Evolutionary conservation across 2,797 vertebrate genomes (phyloP).

Genomic region (Myripristis jacobus): DNA sequence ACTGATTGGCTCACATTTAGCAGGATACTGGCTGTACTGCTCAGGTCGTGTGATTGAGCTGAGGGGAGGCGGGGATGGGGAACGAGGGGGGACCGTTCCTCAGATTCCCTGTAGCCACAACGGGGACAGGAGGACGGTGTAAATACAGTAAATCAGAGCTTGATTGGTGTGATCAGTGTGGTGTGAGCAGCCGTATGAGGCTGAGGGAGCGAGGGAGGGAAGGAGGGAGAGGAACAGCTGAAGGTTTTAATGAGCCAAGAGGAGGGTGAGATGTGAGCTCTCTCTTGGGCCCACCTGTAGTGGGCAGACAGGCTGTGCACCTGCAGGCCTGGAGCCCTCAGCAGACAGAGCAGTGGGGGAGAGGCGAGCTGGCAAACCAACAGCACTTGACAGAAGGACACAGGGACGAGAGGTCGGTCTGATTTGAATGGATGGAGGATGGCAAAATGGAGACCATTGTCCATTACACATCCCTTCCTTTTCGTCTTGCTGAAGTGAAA

Average conservation of each 20-base stretch:
- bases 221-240: slow-evolving; percentile 70
- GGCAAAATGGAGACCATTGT: slow-evolving; percentile 40
- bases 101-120: slow-evolving; percentile 69
- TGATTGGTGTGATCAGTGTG: slow-evolving; percentile 76
- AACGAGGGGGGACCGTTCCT: slow-evolving; percentile 51
- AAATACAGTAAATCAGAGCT: slow-evolving; percentile 78
- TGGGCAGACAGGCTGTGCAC: slow-evolving; percentile 66
- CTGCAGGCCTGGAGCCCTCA: slow-evolving; percentile 69
- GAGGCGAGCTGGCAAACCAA: slow-evolving; percentile 49
- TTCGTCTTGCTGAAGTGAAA: slow-evolving; percentile 8
- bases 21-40: slow-evolving; percentile 67
- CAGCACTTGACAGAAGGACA: slow-evolving; percentile 68
- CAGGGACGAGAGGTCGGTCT: slow-evolving; percentile 53
- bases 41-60: neutral
- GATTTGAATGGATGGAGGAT: slow-evolving; percentile 57
- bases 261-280: slow-evolving; percentile 60
- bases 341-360: slow-evolving; percentile 45
- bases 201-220: slow-evolving; percentile 32
- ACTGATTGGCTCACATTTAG: slow-evolving; percentile 79
- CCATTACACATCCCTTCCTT: slow-evolving; percentile 31
- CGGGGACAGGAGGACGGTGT: slow-evolving; percentile 63
- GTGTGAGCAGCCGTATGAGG: slow-evolving; percentile 59
- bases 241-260: slow-evolving; percentile 80
- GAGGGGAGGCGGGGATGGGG: slow-evolving; percentile 41
- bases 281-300: slow-evolving; percentile 72